phyloP scores from a whole-genome alignment of 2,888 invertebrate species.

The Notodonta ziczac region DNA sequence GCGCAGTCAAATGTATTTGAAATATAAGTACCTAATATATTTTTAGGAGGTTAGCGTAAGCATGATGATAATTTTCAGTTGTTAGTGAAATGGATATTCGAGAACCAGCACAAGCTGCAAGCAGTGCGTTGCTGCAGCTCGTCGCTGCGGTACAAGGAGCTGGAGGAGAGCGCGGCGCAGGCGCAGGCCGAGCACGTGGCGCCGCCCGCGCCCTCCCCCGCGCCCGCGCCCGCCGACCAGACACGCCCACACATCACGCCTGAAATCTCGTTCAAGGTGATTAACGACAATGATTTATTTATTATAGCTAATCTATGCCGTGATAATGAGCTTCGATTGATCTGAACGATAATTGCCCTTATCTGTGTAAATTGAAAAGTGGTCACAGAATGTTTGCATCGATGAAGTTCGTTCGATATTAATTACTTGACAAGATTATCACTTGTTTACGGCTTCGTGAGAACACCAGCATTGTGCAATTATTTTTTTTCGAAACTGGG shows the following conservation, averaged over 20 bases:
- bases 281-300: not conserved
- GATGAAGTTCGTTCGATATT: not conserved
- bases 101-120: conserved; percentile 89
- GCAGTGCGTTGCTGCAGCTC: conserved; percentile 86
- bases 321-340: conserved; percentile 1
- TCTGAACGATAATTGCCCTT: conserved; percentile 12
- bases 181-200: conserved; percentile 54
- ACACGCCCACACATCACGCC: conserved; percentile 67
- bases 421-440: not conserved
- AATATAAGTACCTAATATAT: too few species aligned
- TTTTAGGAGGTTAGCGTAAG: too few species aligned
- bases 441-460: too few species aligned
- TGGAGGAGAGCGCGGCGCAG: conserved; percentile 65
- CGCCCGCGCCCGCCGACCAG: conserved; percentile 45
- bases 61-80: conserved; percentile 59
- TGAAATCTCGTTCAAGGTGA: conserved; percentile 83
- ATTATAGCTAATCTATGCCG: not conserved
- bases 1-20: too few species aligned
- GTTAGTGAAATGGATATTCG: conserved; percentile 87
- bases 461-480: too few species aligned
- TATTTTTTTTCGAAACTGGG: too few species aligned
- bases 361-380: not conserved
- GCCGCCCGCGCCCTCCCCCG: conserved; percentile 40
- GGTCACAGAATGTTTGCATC: not conserved
- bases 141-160: conserved; percentile 76